Conservation (phyloP, 2,888 invertebrate genomes). For the Gryllus longicercus region DNA sequence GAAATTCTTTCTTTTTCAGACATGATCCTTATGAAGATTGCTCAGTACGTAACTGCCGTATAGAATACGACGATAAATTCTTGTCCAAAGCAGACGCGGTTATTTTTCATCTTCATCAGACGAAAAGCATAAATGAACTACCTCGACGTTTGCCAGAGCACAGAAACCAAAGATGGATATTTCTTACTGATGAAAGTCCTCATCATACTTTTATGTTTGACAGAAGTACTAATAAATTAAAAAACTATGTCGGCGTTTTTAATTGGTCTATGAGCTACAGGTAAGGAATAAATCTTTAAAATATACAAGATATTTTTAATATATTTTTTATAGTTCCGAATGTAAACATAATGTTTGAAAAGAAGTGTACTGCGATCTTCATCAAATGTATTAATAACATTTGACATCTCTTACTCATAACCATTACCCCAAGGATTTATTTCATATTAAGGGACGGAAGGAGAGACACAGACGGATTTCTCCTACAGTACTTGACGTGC, state of each 20-base stretch:
- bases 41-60: slow-evolving; percentile 59
- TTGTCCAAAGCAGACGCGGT: slow-evolving; percentile 61
- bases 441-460: no score
- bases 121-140: slow-evolving; percentile 50
- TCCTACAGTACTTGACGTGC: no score
- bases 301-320: no score
- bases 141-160: slow-evolving; percentile 49
- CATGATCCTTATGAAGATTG: slow-evolving; percentile 57
- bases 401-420: no score
- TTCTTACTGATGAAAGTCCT: slow-evolving; percentile 67
- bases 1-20: slow-evolving; percentile 44
- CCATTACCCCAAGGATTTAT: no score
- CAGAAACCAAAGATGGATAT: slow-evolving; percentile 63
- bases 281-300: slow-evolving; percentile 20
- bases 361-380: no score
- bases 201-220: slow-evolving; percentile 54
- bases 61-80: slow-evolving; percentile 54
- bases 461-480: no score
- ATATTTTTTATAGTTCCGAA: no score
- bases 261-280: slow-evolving; percentile 45
- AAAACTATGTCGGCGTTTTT: slow-evolving; percentile 58
- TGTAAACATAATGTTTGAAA: no score
- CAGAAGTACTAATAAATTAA: slow-evolving; percentile 43
- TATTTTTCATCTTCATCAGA: slow-evolving; percentile 57
- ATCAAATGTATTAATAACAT: no score